Evolutionary conservation across 2,797 vertebrate genomes (phyloP), one percentile per base, ranked within the genome.

Genomic region (Remorina albescens): DNA sequence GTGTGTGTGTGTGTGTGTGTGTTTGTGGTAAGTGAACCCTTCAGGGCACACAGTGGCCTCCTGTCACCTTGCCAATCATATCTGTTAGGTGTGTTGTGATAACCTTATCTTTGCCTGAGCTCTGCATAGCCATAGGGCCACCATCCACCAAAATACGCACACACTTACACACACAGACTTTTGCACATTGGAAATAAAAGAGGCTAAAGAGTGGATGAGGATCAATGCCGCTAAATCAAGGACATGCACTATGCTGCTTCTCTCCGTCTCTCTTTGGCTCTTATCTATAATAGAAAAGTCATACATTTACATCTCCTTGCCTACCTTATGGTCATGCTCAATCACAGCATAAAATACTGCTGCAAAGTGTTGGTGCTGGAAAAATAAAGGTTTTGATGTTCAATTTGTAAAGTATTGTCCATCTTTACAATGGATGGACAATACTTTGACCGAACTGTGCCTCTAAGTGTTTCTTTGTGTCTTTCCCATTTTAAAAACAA

Each of bases 11-110:
- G 65, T 72, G 66, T 51, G n/a, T 81, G 67, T 76, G 51, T 77
- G 49, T 74, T 30, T 46, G 62, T 78, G 76, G 53, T 77, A 78
- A 75, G 47, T 82, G 67, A 62, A 16, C 58, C 83, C 86, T 63
- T 68, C 18, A 77, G 84, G 89, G 80, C 79, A 44, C 77, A 64
- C 67, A 65, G 57, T 84, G 86, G 86, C 85, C 82, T 75, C 78
- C 88, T 90, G 88, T 92, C 89, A 91, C 90, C 89, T 92, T 91
- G 93, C 93, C 93, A 93, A 90, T 93, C 92, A 92, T 85, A 90
- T 92, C 87, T 86, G 86, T 86, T 82, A 90, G 89, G 90, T 89
- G 88, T 90, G 79, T 86, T 79, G 67, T 73, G 92, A 94, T 93
- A 93, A 92, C 90, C 92, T 92, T 94, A 93, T 94, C 92, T 91